phyloP scores from a whole-genome alignment of 1,140 invertebrate genomes.

The Galleria mellonella region DNA sequence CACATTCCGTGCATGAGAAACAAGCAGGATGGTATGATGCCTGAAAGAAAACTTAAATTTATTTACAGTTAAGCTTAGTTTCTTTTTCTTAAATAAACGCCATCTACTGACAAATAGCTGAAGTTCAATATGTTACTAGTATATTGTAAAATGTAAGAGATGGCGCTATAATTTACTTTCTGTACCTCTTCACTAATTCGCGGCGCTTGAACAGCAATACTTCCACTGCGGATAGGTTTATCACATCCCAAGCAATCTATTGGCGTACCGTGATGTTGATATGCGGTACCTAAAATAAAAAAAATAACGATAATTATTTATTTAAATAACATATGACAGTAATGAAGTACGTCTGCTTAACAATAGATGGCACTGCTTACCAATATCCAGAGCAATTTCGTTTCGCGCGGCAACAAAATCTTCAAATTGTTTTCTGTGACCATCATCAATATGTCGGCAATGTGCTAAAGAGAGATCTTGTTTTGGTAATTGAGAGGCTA shows the following conservation, averaged over 20 bases:
- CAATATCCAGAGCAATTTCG: constrained; percentile 96
- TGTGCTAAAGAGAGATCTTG: constrained; percentile 94
- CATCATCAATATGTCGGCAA: constrained; percentile 88
- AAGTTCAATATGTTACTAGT: constrained; percentile 5
- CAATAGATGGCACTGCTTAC: constrained; percentile 69
- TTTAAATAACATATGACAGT: background rate
- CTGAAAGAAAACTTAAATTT: constrained; percentile 27
- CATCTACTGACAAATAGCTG: constrained; percentile 28
- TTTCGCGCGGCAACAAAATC: constrained; percentile 95
- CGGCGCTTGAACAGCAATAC: constrained; percentile 72
- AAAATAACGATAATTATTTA: constrained; percentile 1
- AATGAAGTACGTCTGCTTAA: constrained; percentile 17
- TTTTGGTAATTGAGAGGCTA: constrained; percentile 93
- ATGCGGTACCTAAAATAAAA: constrained; percentile 48
- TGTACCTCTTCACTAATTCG: constrained; percentile 71
- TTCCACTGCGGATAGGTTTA: constrained; percentile 71
- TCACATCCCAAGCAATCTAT: constrained; percentile 71
- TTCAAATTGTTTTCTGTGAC: constrained; percentile 85
- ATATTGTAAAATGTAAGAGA: constrained; percentile 10
- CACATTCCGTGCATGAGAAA: constrained; percentile 89
- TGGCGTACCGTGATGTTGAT: constrained; percentile 47
- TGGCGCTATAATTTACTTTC: constrained; percentile 12
- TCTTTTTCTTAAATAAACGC: background rate
- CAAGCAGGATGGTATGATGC: constrained; percentile 90
- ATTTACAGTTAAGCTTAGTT: no score